Conservation (phyloP, 2,888 invertebrate genomes). For the Trichogramma dendrolimi region DNA sequence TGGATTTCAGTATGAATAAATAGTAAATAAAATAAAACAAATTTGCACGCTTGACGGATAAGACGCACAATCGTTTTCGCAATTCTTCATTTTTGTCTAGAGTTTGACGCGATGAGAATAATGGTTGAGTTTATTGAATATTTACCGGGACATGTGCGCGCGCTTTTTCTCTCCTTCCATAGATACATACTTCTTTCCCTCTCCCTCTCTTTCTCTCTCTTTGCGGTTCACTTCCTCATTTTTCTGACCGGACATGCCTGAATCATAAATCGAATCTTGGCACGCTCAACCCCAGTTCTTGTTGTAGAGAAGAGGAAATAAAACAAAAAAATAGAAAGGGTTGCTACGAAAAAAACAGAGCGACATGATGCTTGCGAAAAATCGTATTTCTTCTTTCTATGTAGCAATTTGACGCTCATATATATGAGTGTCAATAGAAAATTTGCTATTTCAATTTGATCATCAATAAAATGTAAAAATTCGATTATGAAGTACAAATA, state of each 20-base stretch:
- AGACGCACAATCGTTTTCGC: slow-evolving; percentile 1
- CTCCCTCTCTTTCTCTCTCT: slow-evolving; percentile 1
- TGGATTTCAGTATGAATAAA: background rate
- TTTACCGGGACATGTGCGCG: slow-evolving; percentile 41
- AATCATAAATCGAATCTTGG: slow-evolving; percentile 43
- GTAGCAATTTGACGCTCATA: too few species aligned
- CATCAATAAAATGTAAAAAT: too few species aligned
- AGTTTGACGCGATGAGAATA: slow-evolving; percentile 47
- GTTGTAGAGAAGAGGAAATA: too few species aligned
- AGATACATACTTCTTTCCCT: slow-evolving; percentile 25
- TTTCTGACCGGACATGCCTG: slow-evolving; percentile 39
- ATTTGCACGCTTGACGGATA: background rate
- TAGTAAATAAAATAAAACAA: background rate
- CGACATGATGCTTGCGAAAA: too few species aligned
- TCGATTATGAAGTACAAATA: too few species aligned
- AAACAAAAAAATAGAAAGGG: too few species aligned
- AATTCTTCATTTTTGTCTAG: slow-evolving; percentile 1
- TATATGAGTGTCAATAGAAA: too few species aligned
- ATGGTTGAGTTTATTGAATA: slow-evolving; percentile 51
- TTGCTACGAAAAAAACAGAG: too few species aligned
- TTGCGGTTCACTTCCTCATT: slow-evolving; percentile 18
- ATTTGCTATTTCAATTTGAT: too few species aligned
- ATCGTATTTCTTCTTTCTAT: too few species aligned
- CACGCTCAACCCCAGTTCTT: slow-evolving; percentile 4
- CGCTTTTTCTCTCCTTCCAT: slow-evolving; percentile 26